Conservation (phyloP, 1,140 invertebrate species). For the Bombus ignitus region DNA sequence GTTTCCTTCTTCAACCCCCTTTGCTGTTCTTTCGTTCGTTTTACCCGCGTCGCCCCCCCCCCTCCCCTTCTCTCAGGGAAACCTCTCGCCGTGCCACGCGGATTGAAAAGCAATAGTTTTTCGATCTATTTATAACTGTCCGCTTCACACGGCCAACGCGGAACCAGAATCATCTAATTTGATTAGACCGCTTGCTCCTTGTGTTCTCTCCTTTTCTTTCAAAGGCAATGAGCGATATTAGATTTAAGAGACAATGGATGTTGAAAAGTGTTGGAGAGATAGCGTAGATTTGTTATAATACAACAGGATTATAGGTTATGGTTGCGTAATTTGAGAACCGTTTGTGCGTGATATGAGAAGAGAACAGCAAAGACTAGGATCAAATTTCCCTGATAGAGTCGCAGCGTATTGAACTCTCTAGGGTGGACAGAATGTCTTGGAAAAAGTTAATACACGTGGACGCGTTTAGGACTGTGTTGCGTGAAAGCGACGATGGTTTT, state of each 20-base stretch:
- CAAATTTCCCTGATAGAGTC: no score
- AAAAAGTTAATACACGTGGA: not conserved
- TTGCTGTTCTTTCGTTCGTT: constrained; percentile 60
- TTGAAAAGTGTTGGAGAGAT: not conserved
- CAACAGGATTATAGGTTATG: no score
- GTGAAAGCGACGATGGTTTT: not conserved
- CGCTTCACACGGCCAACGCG: constrained; percentile 52
- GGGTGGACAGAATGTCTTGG: not conserved
- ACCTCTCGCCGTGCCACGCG: constrained; percentile 56
- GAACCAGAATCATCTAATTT: constrained; percentile 48
- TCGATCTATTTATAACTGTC: constrained; percentile 75
- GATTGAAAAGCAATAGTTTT: constrained; percentile 76
- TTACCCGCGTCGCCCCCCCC: constrained; percentile 28
- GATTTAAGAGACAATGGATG: not conserved
- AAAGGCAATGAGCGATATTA: accelerated
- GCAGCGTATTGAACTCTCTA: not conserved
- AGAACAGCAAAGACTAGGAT: not conserved
- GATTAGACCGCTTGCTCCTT: constrained; percentile 8
- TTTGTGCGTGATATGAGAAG: no score
- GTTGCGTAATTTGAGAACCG: no score
- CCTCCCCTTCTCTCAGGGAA: constrained; percentile 24
- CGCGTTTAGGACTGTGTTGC: not conserved
- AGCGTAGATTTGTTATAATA: no score
- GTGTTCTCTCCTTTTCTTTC: accelerated
- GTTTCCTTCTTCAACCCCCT: constrained; percentile 48